Conservation (phyloP, 2,113 vertebrate species). For the Elaphurus davidianus region DNA sequence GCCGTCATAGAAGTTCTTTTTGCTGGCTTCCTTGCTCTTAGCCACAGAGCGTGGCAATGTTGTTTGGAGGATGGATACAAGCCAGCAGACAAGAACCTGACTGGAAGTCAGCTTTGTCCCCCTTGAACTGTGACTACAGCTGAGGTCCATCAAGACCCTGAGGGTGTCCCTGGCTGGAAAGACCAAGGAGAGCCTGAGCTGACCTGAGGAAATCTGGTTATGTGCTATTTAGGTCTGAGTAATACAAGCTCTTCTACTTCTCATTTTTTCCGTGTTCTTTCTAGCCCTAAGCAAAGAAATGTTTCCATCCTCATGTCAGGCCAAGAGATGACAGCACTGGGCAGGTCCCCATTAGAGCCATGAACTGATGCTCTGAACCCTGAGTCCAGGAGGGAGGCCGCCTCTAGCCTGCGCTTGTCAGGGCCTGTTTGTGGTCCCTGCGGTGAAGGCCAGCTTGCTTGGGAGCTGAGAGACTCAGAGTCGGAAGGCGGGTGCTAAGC, state of each 20-base stretch:
- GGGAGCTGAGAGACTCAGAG: background rate
- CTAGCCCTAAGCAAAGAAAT: slow-evolving; percentile 24
- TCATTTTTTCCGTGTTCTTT: slow-evolving; percentile 1
- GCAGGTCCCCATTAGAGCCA: background rate
- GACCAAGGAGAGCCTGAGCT: background rate
- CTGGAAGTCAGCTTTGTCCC: background rate
- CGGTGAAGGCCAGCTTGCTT: background rate
- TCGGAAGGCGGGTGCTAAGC: background rate
- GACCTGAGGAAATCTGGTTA: background rate
- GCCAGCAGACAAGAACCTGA: background rate
- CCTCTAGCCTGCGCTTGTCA: background rate
- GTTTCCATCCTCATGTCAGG: slow-evolving; percentile 31
- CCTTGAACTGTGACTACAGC: background rate
- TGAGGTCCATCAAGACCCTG: background rate
- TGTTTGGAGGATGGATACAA: background rate
- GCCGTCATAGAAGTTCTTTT: background rate
- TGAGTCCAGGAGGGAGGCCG: background rate
- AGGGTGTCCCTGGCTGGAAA: background rate
- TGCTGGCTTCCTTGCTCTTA: background rate
- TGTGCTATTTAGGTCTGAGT: background rate
- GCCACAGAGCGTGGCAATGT: fast-evolving
- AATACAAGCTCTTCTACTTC: background rate
- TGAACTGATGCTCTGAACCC: background rate
- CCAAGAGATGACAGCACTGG: slow-evolving; percentile 27
- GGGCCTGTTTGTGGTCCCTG: background rate